These are phyloP conservation scores for Pocillopora damicornis DNA, from an alignment of 64 coral and sea anemone genomes.

Conservation along the genomic window DNA sequence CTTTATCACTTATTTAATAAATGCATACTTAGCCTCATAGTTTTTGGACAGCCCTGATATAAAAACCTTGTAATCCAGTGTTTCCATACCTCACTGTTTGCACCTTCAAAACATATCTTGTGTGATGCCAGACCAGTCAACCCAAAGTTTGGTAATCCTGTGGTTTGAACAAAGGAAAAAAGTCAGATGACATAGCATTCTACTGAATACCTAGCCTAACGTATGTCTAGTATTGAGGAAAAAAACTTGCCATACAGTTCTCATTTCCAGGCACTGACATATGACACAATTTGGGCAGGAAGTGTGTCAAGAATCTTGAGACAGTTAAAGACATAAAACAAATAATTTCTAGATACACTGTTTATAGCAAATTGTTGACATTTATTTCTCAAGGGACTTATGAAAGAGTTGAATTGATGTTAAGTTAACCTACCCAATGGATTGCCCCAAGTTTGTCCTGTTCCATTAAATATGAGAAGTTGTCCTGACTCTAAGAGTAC, in stretches of 20 bases:
- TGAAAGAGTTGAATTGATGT: neutral
- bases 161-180: neutral
- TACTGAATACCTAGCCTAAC: neutral
- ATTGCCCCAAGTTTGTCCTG: neutral
- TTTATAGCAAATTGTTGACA: no score
- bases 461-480: constrained; percentile 41
- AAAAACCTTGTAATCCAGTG: neutral
- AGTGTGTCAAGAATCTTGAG: no score
- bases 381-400: no score
- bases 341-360: no score
- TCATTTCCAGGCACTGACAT: no score
- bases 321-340: neutral
- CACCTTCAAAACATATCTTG: constrained; percentile 22
- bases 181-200: neutral
- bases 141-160: neutral
- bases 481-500: constrained; percentile 45
- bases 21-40: no score
- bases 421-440: constrained; percentile 18
- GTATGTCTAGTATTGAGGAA: neutral
- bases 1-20: no score
- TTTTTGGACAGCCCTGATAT: no score
- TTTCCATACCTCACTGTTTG: neutral
- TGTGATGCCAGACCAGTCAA: constrained; percentile 8
- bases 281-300: no score
- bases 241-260: neutral